Percentiles rank a stretch among this genome's conserved stretches.
These are phyloP conservation scores for Hybognathus amarus DNA, from an alignment of 2,797 vertebrate genomes.

Conservation along the genomic window DNA sequence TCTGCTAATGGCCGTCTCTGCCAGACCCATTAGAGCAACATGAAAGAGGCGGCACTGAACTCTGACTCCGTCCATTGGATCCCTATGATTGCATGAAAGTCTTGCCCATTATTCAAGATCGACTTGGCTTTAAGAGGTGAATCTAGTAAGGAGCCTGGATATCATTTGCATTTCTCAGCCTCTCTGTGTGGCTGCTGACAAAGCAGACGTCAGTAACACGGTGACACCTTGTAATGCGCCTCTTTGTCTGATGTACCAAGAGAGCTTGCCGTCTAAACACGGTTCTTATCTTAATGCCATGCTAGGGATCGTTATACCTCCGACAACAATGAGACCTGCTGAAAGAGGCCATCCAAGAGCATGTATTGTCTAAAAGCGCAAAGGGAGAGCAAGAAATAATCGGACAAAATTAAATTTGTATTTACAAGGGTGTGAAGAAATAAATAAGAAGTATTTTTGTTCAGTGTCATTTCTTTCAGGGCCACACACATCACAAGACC, in stretches of 20 bases:
- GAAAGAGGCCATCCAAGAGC: neutral
- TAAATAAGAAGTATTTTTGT: neutral
- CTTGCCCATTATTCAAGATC: constrained; percentile 10
- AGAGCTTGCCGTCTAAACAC: neutral
- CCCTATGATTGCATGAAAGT: constrained; percentile 10
- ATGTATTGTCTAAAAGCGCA: neutral
- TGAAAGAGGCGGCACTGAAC: constrained; percentile 32
- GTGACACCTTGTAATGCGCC: neutral
- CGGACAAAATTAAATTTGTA: neutral
- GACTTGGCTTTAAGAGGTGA: constrained; percentile 13
- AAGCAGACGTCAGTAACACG: neutral
- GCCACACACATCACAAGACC: neutral
- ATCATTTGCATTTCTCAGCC: constrained; percentile 35
- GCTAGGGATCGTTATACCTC: neutral
- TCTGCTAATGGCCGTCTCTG: constrained; percentile 21
- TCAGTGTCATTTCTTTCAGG: neutral
- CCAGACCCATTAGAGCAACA: constrained; percentile 31
- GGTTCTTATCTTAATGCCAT: constrained; percentile 14
- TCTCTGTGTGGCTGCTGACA: neutral
- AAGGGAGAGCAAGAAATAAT: neutral
- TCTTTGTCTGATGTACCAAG: neutral
- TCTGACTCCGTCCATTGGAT: constrained; percentile 4
- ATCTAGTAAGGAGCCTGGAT: neutral
- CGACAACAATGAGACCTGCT: neutral
- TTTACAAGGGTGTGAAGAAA: constrained; percentile 1